A percentile compares a stretch with the other conserved stretches of the same genome.
Evolutionary conservation across 2,113 vertebrate genomes (phyloP).

Genomic region (Pan troglodytes): NHGRI_mPanTro3-v2.1_pri NC_072410.2:82805001-82805500

Average conservation of each 20-base stretch:
- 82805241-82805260: background rate
- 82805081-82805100: background rate
- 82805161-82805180: background rate
- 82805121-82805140: background rate
- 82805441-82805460: background rate
- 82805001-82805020: background rate
- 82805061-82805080: background rate
- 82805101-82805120: background rate
- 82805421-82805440: background rate
- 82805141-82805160: background rate
- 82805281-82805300: background rate
- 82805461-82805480: background rate
- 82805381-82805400: background rate
- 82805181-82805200: background rate
- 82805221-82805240: background rate
- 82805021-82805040: background rate
- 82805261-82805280: background rate
- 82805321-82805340: background rate
- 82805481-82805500: background rate
- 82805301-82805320: background rate
- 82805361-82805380: background rate
- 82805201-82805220: background rate
- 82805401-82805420: background rate
- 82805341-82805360: background rate
- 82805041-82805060: background rate